A percentile compares a stretch with the other conserved stretches of the same genome.
Evolutionary conservation across 1,140 invertebrate genomes (phyloP).

Genomic region (Atta texana): DNA sequence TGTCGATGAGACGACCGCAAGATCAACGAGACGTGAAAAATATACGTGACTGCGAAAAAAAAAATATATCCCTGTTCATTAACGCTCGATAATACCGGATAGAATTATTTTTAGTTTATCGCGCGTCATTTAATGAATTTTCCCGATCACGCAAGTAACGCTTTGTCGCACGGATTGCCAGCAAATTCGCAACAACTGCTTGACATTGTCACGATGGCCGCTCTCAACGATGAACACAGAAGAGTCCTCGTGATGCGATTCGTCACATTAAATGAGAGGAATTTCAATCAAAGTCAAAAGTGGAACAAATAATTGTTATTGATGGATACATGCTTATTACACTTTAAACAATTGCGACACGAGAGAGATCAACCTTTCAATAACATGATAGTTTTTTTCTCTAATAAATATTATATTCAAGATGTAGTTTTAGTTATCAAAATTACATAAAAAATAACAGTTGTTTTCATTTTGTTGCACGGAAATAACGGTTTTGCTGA

Average conservation of each 20-base stretch:
- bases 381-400: not conserved
- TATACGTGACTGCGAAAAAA: not conserved
- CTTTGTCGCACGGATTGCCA: conserved; percentile 47
- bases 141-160: conserved; percentile 37
- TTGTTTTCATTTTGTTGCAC: not conserved
- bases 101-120: conserved; percentile 70
- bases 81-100: conserved; percentile 30
- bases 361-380: not conserved
- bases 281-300: conserved; percentile 51
- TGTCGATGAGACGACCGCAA: not conserved
- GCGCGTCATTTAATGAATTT: conserved; percentile 51
- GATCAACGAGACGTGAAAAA: conserved; percentile 36
- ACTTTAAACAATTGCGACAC: conserved; percentile 9
- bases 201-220: conserved; percentile 46
- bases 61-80: conserved; percentile 48
- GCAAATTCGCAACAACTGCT: conserved; percentile 49
- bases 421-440: not conserved
- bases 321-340: conserved; percentile 27
- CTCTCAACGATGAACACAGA: conserved; percentile 42
- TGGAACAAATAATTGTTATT: conserved; percentile 26
- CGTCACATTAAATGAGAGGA: conserved; percentile 41
- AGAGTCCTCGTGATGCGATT: conserved; percentile 26
- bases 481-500: no score
- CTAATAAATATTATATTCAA: not conserved
- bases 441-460: not conserved